Evolutionary conservation across 2,113 vertebrate genomes (phyloP).

Genomic region (Silurus asotus): DNA sequence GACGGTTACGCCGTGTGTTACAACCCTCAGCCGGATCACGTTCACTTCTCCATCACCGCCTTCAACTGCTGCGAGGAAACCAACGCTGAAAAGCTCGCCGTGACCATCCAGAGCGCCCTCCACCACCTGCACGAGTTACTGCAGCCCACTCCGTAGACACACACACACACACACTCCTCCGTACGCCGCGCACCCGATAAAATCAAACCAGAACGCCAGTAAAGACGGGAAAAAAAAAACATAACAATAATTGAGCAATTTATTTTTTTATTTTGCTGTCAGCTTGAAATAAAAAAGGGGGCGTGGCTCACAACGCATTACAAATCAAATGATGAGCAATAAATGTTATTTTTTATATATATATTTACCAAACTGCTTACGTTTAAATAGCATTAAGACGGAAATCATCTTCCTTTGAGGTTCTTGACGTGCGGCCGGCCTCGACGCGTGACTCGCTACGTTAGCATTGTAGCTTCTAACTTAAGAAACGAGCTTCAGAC

Average conservation of each 20-base stretch:
- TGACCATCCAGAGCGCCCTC: constrained; percentile 69
- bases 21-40: constrained; percentile 76
- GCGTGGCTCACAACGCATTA: background rate
- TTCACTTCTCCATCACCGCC: constrained; percentile 79
- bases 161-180: background rate
- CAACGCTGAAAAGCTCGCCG: constrained; percentile 72
- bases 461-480: background rate
- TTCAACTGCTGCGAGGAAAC: constrained; percentile 85
- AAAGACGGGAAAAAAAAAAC: background rate
- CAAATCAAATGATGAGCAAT: background rate
- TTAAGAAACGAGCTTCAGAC: background rate
- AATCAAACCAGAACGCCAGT: background rate
- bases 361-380: background rate
- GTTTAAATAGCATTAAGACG: background rate
- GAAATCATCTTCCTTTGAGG: background rate
- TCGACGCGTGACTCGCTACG: background rate
- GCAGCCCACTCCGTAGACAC: constrained; percentile 63
- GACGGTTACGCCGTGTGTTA: constrained; percentile 84
- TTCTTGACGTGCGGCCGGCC: background rate
- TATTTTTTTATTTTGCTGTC: background rate
- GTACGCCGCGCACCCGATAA: background rate
- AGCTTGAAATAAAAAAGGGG: background rate
- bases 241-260: background rate
- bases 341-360: background rate
- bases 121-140: constrained; percentile 72